Evolutionary conservation across 2,113 vertebrate species (phyloP).

Genomic region (Microtus oregoni): DNA sequence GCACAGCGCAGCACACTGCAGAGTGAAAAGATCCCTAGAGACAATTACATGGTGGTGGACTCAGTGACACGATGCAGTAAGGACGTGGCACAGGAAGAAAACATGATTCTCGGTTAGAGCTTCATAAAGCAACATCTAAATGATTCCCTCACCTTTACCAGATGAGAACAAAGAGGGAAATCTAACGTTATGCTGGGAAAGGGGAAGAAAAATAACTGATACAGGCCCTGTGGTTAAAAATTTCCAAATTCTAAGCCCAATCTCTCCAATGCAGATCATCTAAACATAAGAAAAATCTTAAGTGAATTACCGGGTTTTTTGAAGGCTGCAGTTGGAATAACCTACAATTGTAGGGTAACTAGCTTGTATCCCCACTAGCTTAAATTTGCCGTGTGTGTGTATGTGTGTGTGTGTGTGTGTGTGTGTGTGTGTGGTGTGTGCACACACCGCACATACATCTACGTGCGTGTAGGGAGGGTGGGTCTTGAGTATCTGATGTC

Average conservation of each 20-base stretch:
- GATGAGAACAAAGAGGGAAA: background rate
- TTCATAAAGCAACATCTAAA: background rate
- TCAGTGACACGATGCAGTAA: background rate
- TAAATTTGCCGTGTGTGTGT: background rate
- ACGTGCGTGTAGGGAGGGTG: background rate
- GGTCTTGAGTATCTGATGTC: background rate
- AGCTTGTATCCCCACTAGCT: background rate
- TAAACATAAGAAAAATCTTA: background rate
- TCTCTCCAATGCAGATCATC: slow-evolving; percentile 7
- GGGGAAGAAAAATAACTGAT: background rate
- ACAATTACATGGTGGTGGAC: background rate
- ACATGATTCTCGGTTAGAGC: background rate
- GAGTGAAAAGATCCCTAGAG: background rate
- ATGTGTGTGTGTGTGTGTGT: background rate
- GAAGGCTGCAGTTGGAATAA: background rate
- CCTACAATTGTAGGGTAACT: background rate
- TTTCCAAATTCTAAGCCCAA: background rate
- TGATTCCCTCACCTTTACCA: background rate
- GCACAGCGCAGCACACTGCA: background rate
- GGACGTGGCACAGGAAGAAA: background rate
- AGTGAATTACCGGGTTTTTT: background rate
- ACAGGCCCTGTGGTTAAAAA: background rate
- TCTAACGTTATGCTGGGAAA: background rate
- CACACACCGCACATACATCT: too few species aligned
- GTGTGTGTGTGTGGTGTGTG: background rate